Conservation (phyloP, 2,797 vertebrate species). For the Syndactyla subalaris region DNA sequence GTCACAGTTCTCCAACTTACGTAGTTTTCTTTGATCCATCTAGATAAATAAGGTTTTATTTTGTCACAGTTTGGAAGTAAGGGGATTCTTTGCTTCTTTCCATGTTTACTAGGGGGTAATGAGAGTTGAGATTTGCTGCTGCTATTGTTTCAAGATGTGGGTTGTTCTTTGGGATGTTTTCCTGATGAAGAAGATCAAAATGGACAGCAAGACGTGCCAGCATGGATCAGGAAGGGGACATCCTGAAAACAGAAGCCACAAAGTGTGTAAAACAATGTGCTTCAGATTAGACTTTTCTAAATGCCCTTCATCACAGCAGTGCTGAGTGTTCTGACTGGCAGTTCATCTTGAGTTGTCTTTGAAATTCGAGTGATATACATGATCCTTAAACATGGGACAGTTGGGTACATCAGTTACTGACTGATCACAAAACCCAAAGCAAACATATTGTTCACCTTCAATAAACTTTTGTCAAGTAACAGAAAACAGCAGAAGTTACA, state of each 20-base stretch:
- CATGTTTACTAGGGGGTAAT: not conserved
- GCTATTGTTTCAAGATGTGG: not conserved
- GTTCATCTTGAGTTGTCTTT: constrained; percentile 13
- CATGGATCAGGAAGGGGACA: not conserved
- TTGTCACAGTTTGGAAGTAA: not conserved
- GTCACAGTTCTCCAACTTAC: not conserved
- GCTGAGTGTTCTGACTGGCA: not conserved
- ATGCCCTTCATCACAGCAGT: not conserved
- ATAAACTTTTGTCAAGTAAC: not conserved
- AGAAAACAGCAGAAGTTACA: not conserved
- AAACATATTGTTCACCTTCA: not conserved
- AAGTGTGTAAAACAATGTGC: constrained; percentile 29
- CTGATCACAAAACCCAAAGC: not conserved
- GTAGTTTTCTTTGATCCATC: not conserved
- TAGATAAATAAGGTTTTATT: not conserved
- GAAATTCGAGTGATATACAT: not conserved
- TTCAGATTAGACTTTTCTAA: constrained; percentile 8
- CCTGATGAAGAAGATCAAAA: constrained; percentile 5
- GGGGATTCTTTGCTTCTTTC: not conserved
- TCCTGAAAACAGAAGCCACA: constrained; percentile 28
- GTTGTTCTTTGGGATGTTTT: not conserved
- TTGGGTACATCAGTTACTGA: not conserved
- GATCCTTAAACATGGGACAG: not conserved
- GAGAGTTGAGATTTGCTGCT: not conserved
- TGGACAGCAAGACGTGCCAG: not conserved